Base-by-base conservation (phyloP, 2,113 vertebrate species). In the Pterophyllum scalare region DNA sequence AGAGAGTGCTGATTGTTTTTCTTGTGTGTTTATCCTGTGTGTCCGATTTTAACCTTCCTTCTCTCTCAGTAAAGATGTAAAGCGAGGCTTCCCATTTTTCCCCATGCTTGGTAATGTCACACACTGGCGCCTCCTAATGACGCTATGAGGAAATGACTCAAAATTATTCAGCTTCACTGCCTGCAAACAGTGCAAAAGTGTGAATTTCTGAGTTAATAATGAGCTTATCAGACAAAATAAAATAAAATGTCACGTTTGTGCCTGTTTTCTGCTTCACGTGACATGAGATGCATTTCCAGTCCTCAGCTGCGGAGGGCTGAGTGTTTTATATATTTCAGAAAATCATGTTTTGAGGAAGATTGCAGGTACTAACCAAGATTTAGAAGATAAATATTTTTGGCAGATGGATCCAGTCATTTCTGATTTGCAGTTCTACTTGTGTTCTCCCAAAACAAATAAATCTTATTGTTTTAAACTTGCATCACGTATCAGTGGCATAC, bases 31-130 rank as follows among this genome's bases (percentile, higher is more conserved):
- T 31, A 26, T 82, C 31, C 67, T 17, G 59, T 26, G 52, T 84
- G 86, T 91, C 90, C 65, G 84, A 88, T 91, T 91, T 89, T 90
- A 90, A 93, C 88, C 90, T 92, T 91, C 83, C 83, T n/a, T 4
- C 85, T 70, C 72, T 61, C 46, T 59, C 61, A 77, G 19, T 64
- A 26, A 74, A 26, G 70, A 59, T 26, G 38, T 7, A 40, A 64
- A 77, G 17, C 35, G 14, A 77, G n/a, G 40, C 58, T 22, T 46
- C 7, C 4, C 43, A 6, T 78, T 46, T 43, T 24, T 57, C 70
- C 22, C 38, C 59, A 40, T 33, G 2, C 49, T 35, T 4, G 5
- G 24, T 17, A 72, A n/a, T 35, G 2, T 46, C 70, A 90, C 79
- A 82, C 90, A 11, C 60, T 65, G 49, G 83, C 58, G 82, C 90